These are phyloP conservation scores for Sterna hirundo DNA, from an alignment of 2,113 vertebrate species.

Conservation along the genomic window DNA sequence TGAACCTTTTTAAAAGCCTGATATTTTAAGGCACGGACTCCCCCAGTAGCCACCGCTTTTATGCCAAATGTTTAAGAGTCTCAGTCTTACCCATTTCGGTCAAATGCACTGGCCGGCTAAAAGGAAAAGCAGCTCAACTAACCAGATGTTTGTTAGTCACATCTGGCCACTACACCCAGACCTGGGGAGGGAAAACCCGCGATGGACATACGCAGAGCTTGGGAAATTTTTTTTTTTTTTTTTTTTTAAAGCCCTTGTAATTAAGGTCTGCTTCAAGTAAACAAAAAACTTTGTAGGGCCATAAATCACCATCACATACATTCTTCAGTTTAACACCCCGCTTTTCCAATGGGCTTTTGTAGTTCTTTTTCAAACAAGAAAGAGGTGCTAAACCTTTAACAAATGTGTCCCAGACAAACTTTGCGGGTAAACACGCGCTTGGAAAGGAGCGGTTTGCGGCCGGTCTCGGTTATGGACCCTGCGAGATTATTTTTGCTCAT, in stretches of 20 bases:
- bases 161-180: not conserved
- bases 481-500: not conserved
- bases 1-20: not conserved
- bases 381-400: slow-evolving; percentile 72
- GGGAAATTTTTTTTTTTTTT: not conserved
- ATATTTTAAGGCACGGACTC: not conserved
- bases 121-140: not conserved
- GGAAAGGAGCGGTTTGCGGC: not conserved
- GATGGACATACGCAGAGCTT: not conserved
- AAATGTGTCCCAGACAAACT: slow-evolving; percentile 48
- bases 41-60: rapidly evolving
- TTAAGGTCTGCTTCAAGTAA: slow-evolving; percentile 76
- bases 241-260: slow-evolving; percentile 23
- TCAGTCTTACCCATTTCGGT: not conserved
- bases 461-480: not conserved
- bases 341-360: slow-evolving; percentile 74
- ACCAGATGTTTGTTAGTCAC: slow-evolving; percentile 17
- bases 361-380: slow-evolving; percentile 68
- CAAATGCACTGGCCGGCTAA: not conserved
- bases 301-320: slow-evolving; percentile 87
- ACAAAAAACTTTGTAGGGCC: slow-evolving; percentile 79
- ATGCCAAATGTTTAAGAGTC: not conserved
- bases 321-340: slow-evolving; percentile 76
- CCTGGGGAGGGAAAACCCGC: not conserved
- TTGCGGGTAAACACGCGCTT: not conserved